Conservation (phyloP, 2,888 invertebrate species). For the Drosophila vallismaia region DNA sequence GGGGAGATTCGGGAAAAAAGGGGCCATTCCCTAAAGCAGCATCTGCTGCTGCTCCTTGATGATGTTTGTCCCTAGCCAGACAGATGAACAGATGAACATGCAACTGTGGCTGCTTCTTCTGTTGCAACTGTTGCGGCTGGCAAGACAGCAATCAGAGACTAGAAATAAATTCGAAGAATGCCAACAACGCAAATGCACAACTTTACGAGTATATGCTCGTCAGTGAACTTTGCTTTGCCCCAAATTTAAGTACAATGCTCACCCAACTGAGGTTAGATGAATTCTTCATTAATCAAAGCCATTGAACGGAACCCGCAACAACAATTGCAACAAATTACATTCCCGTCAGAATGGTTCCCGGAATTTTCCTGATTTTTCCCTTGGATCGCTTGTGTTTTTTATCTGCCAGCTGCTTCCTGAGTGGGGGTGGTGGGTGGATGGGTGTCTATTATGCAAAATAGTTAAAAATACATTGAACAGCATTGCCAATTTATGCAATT, state of each 20-base stretch:
- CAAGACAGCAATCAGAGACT: slow-evolving; percentile 30
- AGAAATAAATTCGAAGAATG: slow-evolving; percentile 40
- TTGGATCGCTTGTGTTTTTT: not conserved
- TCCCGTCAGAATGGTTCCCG: not conserved
- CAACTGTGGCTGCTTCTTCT: slow-evolving; percentile 19
- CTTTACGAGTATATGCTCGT: slow-evolving; percentile 13
- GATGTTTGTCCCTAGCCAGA: slow-evolving; percentile 38
- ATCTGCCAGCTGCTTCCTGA: slow-evolving; percentile 19
- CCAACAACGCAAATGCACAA: slow-evolving; percentile 43
- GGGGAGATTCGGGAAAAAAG: slow-evolving; percentile 1
- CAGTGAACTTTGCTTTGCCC: slow-evolving; percentile 27
- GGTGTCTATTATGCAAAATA: slow-evolving; percentile 53
- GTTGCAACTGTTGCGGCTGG: slow-evolving; percentile 19
- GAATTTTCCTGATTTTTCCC: not conserved
- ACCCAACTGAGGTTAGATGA: slow-evolving; percentile 6
- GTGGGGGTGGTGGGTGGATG: not conserved
- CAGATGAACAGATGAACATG: slow-evolving; percentile 49
- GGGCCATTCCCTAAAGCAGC: slow-evolving; percentile 22
- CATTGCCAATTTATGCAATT: slow-evolving; percentile 59
- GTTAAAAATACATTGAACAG: slow-evolving; percentile 52
- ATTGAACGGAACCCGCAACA: slow-evolving; percentile 14
- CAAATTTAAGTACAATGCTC: slow-evolving; percentile 12
- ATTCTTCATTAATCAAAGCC: slow-evolving; percentile 37
- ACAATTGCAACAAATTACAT: slow-evolving; percentile 27
- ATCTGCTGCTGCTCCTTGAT: slow-evolving; percentile 40